These are phyloP conservation scores for Germaria angustata DNA, from an alignment of 2,888 invertebrate species.

Conservation along the genomic window DNA sequence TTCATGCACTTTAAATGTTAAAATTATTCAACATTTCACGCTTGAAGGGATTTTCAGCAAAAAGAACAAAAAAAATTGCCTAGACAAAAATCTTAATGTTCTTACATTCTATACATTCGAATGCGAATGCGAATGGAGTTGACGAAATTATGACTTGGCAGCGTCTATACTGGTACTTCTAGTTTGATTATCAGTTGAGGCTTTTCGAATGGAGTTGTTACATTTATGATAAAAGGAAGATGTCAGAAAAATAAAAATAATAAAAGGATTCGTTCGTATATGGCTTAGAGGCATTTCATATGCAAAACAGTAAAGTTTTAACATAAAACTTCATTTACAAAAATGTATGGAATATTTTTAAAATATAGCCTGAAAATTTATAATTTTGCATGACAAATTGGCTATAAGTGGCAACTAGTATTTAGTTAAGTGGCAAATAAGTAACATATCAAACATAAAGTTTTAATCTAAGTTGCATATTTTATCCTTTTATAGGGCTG, in stretches of 20 bases:
- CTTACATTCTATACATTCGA: constrained; percentile 21
- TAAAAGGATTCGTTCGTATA: not conserved
- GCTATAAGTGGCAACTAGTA: not conserved
- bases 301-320: constrained; percentile 11
- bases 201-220: constrained; percentile 56
- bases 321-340: not conserved
- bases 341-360: not conserved
- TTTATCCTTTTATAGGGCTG: no score
- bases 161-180: constrained; percentile 7
- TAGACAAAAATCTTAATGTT: not conserved
- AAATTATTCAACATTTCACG: constrained; percentile 60
- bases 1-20: constrained; percentile 34
- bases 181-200: constrained; percentile 16
- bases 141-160: constrained; percentile 59
- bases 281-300: constrained; percentile 24
- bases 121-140: constrained; percentile 53
- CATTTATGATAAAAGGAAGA: not conserved
- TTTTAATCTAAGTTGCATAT: not conserved
- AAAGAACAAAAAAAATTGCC: not conserved
- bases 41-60: constrained; percentile 40
- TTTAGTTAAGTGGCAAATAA: not conserved
- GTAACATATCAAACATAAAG: not conserved
- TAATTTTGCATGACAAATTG: constrained; percentile 26
- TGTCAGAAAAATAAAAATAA: not conserved
- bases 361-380: not conserved